Evolutionary conservation across 1,140 invertebrate species (phyloP).

Genomic region (Drosophila simulans): DNA sequence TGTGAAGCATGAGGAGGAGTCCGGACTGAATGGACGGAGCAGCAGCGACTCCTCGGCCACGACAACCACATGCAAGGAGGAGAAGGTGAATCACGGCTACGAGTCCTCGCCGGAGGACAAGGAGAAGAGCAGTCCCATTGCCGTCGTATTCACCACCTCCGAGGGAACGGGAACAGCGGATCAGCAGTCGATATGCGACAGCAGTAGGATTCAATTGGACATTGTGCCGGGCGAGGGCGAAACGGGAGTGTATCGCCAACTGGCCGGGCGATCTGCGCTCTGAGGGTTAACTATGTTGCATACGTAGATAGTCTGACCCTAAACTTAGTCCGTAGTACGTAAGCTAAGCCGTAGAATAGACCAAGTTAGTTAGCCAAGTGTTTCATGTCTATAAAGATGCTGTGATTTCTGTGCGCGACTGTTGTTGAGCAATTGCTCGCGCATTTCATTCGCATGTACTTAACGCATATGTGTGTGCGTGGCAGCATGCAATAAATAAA

Average conservation of each 20-base stretch:
- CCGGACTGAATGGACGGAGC: slow-evolving; percentile 62
- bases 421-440: slow-evolving; percentile 62
- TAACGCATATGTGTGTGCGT: slow-evolving; percentile 39
- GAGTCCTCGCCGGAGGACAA: slow-evolving; percentile 62
- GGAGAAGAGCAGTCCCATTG: slow-evolving; percentile 59
- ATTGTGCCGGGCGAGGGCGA: slow-evolving; percentile 56
- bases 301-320: neutral
- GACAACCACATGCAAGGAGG: slow-evolving; percentile 54
- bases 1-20: slow-evolving; percentile 73
- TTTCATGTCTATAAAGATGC: slow-evolving; percentile 78
- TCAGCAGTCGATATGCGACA: slow-evolving; percentile 57
- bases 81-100: slow-evolving; percentile 76
- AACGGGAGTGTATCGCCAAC: slow-evolving; percentile 60
- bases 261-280: slow-evolving; percentile 48
- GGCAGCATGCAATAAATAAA: slow-evolving; percentile 59
- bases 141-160: slow-evolving; percentile 51
- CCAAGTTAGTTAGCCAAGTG: slow-evolving; percentile 58
- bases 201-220: slow-evolving; percentile 57
- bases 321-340: slow-evolving; percentile 48
- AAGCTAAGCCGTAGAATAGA: slow-evolving; percentile 62
- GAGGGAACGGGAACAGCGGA: slow-evolving; percentile 1
- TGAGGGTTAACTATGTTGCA: slow-evolving; percentile 18
- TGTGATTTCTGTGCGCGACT: slow-evolving; percentile 75
- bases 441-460: slow-evolving; percentile 65
- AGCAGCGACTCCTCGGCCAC: slow-evolving; percentile 62